These are phyloP conservation scores for Anodontia alba DNA, from an alignment of 2,888 invertebrate genomes.

Conservation along the genomic window DNA sequence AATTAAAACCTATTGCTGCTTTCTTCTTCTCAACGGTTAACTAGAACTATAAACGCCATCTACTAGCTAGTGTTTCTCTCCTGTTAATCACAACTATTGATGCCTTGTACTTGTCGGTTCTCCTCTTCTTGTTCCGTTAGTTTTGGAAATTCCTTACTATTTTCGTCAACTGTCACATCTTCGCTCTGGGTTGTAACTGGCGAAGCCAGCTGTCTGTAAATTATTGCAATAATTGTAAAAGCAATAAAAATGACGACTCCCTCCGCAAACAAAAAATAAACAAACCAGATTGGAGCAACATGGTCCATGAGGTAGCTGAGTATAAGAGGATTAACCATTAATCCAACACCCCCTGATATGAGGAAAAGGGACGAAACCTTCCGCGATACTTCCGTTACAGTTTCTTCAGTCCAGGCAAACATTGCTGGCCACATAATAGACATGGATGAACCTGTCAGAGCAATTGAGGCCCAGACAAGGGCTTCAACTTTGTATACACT, in stretches of 20 bases:
- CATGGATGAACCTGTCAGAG: constrained; percentile 50
- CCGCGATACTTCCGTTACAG: constrained; percentile 53
- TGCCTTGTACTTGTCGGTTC: too few species aligned
- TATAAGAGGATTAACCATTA: constrained; percentile 60
- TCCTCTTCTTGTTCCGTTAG: too few species aligned
- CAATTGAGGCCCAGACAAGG: constrained; percentile 55
- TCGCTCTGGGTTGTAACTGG: neutral
- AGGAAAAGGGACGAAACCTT: constrained; percentile 53
- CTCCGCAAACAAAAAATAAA: constrained; percentile 54
- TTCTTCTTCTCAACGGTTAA: too few species aligned
- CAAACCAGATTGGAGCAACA: constrained; percentile 60
- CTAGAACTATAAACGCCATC: too few species aligned
- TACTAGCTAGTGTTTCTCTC: too few species aligned
- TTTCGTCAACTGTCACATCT: neutral
- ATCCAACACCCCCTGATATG: constrained; percentile 50
- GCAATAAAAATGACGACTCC: constrained; percentile 17
- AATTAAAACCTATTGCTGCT: too few species aligned
- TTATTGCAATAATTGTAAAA: neutral
- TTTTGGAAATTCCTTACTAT: too few species aligned
- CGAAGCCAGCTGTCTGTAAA: neutral
- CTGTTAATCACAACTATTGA: too few species aligned
- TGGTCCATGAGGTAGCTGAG: constrained; percentile 62
- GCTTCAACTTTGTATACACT: constrained; percentile 33
- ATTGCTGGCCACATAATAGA: constrained; percentile 57
- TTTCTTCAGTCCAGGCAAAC: constrained; percentile 63